phyloP scores from a whole-genome alignment of 2,113 vertebrate genomes.

The Ivindomyrus marchei region DNA sequence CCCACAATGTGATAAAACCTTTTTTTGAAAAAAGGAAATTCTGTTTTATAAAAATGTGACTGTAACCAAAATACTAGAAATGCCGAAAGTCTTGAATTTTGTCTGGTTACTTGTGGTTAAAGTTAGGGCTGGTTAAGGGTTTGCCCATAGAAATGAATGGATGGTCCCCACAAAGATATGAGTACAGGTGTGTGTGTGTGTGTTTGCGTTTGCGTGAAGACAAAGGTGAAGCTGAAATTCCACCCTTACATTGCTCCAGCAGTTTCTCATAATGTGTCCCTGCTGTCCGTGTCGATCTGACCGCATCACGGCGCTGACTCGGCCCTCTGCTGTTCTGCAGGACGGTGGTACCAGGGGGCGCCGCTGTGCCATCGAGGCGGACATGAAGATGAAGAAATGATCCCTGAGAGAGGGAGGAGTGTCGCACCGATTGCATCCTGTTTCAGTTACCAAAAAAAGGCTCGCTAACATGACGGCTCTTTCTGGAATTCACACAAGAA shows the following conservation, averaged over 20 bases:
- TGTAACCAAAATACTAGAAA: not conserved
- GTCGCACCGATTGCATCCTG: not conserved
- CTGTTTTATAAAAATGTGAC: not conserved
- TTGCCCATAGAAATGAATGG: not conserved
- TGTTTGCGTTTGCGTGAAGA: not conserved
- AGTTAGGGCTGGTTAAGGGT: not conserved
- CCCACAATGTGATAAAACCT: not conserved
- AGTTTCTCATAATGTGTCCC: not conserved
- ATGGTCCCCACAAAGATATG: not conserved
- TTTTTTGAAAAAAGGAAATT: not conserved
- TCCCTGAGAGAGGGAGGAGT: not conserved
- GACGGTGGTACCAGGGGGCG: slow-evolving; percentile 93
- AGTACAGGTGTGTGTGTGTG: not conserved
- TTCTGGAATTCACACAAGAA: not conserved
- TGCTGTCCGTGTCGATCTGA: not conserved
- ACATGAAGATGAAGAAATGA: slow-evolving; percentile 97
- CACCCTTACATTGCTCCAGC: not conserved
- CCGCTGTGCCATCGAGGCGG: slow-evolving; percentile 91
- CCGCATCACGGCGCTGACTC: not conserved
- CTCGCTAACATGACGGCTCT: not conserved
- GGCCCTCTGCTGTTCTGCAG: slow-evolving; percentile 49
- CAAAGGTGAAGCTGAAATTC: not conserved
- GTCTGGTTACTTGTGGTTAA: not conserved
- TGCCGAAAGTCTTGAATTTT: not conserved
- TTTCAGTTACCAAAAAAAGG: not conserved